Percentiles rank a stretch among this genome's conserved stretches.
phyloP scores from a whole-genome alignment of 2,113 vertebrate genomes.

The Aepyceros melampus region DNA sequence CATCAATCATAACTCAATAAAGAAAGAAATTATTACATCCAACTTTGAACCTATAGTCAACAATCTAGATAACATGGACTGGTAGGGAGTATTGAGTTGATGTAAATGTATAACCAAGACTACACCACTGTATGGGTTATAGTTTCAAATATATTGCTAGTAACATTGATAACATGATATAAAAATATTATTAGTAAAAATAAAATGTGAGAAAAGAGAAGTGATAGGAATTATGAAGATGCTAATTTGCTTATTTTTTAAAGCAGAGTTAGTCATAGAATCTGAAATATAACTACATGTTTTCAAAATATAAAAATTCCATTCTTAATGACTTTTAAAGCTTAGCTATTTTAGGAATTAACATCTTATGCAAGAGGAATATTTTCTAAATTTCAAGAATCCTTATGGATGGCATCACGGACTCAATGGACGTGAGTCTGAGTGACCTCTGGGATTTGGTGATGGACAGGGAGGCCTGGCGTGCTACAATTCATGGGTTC shows the following conservation, averaged over 20 bases:
- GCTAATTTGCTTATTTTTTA: not conserved
- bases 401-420: too few species aligned
- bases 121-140: not conserved
- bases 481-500: too few species aligned
- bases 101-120: not conserved
- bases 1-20: not conserved
- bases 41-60: not conserved
- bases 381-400: not conserved
- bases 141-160: not conserved
- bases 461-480: too few species aligned
- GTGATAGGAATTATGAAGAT: not conserved
- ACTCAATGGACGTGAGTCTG: too few species aligned
- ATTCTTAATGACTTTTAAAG: not conserved
- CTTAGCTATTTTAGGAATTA: not conserved
- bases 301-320: not conserved
- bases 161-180: not conserved
- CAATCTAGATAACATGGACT: not conserved
- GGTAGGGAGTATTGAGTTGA: not conserved
- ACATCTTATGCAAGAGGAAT: not conserved
- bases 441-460: too few species aligned
- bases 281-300: not conserved
- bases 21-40: not conserved
- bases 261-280: not conserved
- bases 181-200: not conserved
- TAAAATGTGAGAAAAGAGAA: not conserved